Conservation (phyloP, 2,797 vertebrate genomes). For the Octomys mimax region DNA sequence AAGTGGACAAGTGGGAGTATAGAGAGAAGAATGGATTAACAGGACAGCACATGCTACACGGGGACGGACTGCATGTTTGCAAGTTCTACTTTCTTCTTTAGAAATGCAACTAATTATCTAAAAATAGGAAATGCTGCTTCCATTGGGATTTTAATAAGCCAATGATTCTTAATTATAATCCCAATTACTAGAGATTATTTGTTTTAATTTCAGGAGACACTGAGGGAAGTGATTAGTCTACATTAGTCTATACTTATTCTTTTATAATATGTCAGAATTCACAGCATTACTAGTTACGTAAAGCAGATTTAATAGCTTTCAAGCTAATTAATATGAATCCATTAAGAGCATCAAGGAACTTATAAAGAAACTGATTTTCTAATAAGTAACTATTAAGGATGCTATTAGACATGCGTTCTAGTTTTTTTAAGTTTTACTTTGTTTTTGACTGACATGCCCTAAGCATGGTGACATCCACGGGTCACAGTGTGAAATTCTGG, state of each 20-base stretch:
- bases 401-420: neutral
- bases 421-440: neutral
- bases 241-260: slow-evolving; percentile 23
- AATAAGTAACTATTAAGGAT: neutral
- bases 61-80: slow-evolving; percentile 29
- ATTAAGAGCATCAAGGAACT: slow-evolving; percentile 34
- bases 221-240: slow-evolving; percentile 60
- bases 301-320: slow-evolving; percentile 56
- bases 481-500: neutral
- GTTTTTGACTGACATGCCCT: neutral
- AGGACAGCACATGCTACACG: slow-evolving; percentile 61
- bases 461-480: neutral
- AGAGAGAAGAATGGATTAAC: slow-evolving; percentile 50
- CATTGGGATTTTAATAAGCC: slow-evolving; percentile 75
- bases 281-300: slow-evolving; percentile 49
- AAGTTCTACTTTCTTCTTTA: neutral
- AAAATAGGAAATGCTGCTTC: slow-evolving; percentile 66
- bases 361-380: neutral
- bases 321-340: slow-evolving; percentile 55
- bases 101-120: slow-evolving; percentile 69
- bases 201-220: slow-evolving; percentile 76
- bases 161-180: slow-evolving; percentile 84
- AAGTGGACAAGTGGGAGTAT: slow-evolving; percentile 21
- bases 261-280: slow-evolving; percentile 47
- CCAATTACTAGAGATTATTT: slow-evolving; percentile 77